These are phyloP conservation scores for Corythaeola cristata DNA, from an alignment of 2,113 vertebrate genomes.

Conservation along the genomic window DNA sequence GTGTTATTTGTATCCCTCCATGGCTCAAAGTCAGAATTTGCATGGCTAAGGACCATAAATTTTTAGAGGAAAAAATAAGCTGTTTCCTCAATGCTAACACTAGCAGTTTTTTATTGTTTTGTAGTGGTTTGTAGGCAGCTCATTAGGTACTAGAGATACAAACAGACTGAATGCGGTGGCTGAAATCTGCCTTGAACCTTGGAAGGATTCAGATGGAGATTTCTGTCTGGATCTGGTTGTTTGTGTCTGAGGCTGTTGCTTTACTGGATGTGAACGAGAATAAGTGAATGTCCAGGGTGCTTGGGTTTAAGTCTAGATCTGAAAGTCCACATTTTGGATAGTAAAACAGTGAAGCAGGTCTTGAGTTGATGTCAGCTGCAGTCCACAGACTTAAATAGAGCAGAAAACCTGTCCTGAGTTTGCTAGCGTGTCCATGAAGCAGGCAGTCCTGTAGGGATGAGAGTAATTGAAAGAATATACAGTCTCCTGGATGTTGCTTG, in stretches of 20 bases:
- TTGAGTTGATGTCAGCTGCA: not conserved
- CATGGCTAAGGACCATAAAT: slow-evolving; percentile 35
- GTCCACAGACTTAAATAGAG: not conserved
- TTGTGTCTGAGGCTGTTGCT: not conserved
- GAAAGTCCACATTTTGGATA: not conserved
- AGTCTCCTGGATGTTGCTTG: not conserved
- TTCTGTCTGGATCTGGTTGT: not conserved
- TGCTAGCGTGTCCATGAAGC: not conserved
- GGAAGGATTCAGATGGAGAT: not conserved
- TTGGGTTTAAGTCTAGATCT: not conserved
- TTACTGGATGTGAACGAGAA: not conserved
- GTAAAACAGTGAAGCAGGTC: not conserved
- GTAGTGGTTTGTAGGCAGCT: not conserved
- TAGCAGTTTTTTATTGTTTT: slow-evolving; percentile 38
- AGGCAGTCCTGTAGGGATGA: not conserved
- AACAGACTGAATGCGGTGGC: not conserved
- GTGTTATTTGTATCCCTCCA: slow-evolving; percentile 38
- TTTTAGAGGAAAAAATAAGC: slow-evolving; percentile 26
- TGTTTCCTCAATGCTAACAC: slow-evolving; percentile 47
- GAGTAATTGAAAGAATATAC: not conserved
- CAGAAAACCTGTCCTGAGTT: not conserved
- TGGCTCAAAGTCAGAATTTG: slow-evolving; percentile 40
- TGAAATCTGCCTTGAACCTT: not conserved
- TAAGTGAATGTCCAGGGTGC: fast-evolving
- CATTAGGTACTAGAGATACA: not conserved